Evolutionary conservation across 2,888 invertebrate species (phyloP).

Genomic region (Bombylius discolor): DNA sequence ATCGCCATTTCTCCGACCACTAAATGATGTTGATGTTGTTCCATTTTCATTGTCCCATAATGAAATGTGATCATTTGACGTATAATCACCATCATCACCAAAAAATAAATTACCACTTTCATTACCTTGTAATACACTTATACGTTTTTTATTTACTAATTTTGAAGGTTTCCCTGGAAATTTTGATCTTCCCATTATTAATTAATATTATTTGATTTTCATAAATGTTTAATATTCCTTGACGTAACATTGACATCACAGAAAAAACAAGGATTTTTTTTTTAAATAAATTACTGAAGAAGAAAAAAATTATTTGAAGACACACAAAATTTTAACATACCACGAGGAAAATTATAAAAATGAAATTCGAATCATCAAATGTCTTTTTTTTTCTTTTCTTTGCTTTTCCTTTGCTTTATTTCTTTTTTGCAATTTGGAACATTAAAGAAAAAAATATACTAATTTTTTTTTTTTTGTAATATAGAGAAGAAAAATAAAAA

Average conservation of each 20-base stretch:
- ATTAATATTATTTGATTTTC: neutral
- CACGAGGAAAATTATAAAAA: too few relatives aligned
- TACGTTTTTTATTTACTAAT: constrained; percentile 72
- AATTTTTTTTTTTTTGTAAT: too few relatives aligned
- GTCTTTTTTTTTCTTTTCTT: too few relatives aligned
- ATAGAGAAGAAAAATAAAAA: too few relatives aligned
- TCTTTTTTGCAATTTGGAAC: too few relatives aligned
- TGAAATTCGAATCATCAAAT: too few relatives aligned
- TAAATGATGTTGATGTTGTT: constrained; percentile 14
- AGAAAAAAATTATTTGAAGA: too few relatives aligned
- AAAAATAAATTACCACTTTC: constrained; percentile 14
- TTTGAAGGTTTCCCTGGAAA: constrained; percentile 82
- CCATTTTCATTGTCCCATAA: constrained; percentile 13
- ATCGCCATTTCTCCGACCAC: constrained; percentile 7
- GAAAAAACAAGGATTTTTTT: too few relatives aligned
- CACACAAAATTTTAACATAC: too few relatives aligned
- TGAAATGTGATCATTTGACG: constrained; percentile 12
- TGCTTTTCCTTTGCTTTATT: too few relatives aligned
- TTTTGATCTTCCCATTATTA: constrained; percentile 35
- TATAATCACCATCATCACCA: constrained; percentile 11
- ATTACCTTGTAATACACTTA: constrained; percentile 53
- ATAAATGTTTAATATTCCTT: neutral
- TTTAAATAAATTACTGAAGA: too few relatives aligned
- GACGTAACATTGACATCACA: neutral
- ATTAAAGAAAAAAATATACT: too few relatives aligned